Evolutionary conservation across 2,888 invertebrate species (phyloP), one percentile per base, ranked within the genome.

Genomic region (Portevinia maculata): DNA sequence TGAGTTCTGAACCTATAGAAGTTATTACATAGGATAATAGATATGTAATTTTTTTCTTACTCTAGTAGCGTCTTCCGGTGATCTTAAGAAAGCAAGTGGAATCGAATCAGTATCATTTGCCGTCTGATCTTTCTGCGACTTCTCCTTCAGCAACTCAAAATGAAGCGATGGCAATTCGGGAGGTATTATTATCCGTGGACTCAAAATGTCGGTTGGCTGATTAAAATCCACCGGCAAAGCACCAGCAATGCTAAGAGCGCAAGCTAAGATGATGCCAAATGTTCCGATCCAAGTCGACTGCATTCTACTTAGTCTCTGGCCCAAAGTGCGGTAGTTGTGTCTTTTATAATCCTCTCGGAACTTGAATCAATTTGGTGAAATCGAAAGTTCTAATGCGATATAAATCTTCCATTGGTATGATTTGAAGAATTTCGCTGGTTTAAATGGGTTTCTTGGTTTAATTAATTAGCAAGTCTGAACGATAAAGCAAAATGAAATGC

Each of bases 221-320:
- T 21, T 1, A 0, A 52, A 17, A 37, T 30, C 24, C 1, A 73
- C 55, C 3, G 78, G 83, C 13, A 55, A 48, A 11, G 59, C 53
- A 2, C 7, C n/a, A 8, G 48, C 21, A 0, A n/a, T n/a, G n/a
- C n/a, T n/a, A n/a, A 46, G n/a, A 0, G 28, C 28, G 28, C 44
- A 52, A 37, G 44, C 13, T 8, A 15, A 21, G 1, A 55, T 7
- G 8, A 70, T 9, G 8, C 81, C 71, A 30, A 76, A 46, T 7
- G 62, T 9, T 28, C 28, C 44, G 48, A 62, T 60, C 71, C 32
- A 67, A 71, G 60, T 21, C 34, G 78, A 83, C 71, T 71, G 83
- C 83, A 83, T 83, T 83, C 55, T 73, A 65, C 13, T 53, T 17
- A 21, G 57, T 67, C 60, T 83, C 78, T 62, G 41, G 19, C 11